These are phyloP conservation scores for Pterostichus madidus DNA, from an alignment of 2,888 invertebrate genomes.

Conservation along the genomic window DNA sequence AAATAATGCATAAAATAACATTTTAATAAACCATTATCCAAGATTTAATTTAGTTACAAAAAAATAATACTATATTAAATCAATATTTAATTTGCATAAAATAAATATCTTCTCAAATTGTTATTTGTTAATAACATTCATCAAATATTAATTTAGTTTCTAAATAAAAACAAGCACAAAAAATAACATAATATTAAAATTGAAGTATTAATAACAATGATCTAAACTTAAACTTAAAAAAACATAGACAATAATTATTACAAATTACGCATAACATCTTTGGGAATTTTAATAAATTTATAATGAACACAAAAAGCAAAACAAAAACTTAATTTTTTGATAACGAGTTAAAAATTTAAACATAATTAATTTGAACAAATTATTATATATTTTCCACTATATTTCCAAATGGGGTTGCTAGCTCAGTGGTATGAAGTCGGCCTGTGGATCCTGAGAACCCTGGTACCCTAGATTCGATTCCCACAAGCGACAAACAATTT, in stretches of 20 bases:
- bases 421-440: no score
- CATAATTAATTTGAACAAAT: not conserved
- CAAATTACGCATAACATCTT: conserved; percentile 2
- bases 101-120: no score
- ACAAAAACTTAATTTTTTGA: not conserved
- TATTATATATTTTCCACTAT: no score
- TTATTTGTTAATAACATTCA: not conserved
- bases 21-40: no score
- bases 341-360: not conserved
- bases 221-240: conserved; percentile 2
- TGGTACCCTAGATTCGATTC: no score
- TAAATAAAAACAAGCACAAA: not conserved
- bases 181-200: not conserved
- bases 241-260: conserved; percentile 1
- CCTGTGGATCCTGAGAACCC: no score
- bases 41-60: not conserved
- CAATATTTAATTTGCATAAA: no score
- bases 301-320: not conserved
- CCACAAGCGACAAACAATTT: no score
- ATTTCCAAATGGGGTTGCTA: no score
- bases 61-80: no score
- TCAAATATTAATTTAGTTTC: not conserved
- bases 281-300: not conserved
- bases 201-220: not conserved
- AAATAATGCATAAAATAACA: no score